A percentile compares a stretch with the other conserved stretches of the same genome.
These are phyloP conservation scores for Phyllotreta striolata DNA, from an alignment of 2,888 invertebrate genomes.

Conservation along the genomic window DNA sequence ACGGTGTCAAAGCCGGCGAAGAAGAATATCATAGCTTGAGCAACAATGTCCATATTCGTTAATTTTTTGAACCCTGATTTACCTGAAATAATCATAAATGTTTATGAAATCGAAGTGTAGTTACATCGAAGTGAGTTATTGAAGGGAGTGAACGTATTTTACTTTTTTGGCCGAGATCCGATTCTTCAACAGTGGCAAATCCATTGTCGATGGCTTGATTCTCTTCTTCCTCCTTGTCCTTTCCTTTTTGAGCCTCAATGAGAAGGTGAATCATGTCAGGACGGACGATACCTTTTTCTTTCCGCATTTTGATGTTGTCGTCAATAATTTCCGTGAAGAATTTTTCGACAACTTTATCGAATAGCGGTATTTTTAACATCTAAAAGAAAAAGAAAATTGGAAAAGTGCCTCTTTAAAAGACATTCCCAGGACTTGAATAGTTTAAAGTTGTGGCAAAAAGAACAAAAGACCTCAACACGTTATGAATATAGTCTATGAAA, in stretches of 20 bases:
- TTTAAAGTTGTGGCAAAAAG: too few relatives aligned
- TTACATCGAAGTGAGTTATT: too few relatives aligned
- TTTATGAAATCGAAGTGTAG: too few relatives aligned
- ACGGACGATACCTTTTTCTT: constrained; percentile 45
- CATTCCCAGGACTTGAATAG: too few relatives aligned
- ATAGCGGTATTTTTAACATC: constrained; percentile 22
- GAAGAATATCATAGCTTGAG: constrained; percentile 66
- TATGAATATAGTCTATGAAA: too few relatives aligned
- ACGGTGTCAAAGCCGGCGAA: constrained; percentile 64
- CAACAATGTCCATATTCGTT: constrained; percentile 60
- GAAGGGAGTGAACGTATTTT: constrained; percentile 1
- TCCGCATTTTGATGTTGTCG: constrained; percentile 43
- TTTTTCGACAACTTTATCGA: constrained; percentile 27
- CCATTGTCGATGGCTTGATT: constrained; percentile 49
- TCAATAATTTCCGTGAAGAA: constrained; percentile 45
- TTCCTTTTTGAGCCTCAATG: constrained; percentile 61
- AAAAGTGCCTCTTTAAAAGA: too few relatives aligned
- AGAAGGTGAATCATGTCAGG: constrained; percentile 64
- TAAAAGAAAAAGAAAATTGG: too few relatives aligned
- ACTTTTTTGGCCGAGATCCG: constrained; percentile 51
- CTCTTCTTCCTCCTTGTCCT: constrained; percentile 38
- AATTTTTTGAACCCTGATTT: constrained; percentile 33
- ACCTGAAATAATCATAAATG: constrained; percentile 7
- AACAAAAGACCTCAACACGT: too few relatives aligned
- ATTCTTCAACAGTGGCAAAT: constrained; percentile 48